A percentile compares a stretch with the other conserved stretches of the same genome.
Conservation (phyloP, 2,113 vertebrate species). For the Geothlypis trichas region DNA sequence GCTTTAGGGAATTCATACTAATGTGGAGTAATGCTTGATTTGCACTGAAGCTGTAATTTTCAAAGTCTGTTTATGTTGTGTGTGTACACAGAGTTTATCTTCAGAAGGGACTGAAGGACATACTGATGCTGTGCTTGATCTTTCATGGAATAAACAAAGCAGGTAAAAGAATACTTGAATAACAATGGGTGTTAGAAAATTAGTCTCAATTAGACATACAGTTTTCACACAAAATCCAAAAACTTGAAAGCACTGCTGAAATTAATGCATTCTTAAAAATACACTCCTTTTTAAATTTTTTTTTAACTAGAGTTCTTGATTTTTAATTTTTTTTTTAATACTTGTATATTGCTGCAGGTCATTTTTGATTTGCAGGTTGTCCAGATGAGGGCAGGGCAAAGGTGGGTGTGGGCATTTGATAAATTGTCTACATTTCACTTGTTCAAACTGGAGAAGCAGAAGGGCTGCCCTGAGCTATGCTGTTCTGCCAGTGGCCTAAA, state of each 20-base stretch:
- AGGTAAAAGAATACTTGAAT: constrained; percentile 72
- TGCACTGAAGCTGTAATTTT: not conserved
- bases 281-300: accelerated
- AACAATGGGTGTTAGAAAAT: not conserved
- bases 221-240: not conserved
- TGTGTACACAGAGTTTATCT: constrained; percentile 72
- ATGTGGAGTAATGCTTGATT: not conserved
- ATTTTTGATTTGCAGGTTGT: not conserved
- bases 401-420: not conserved
- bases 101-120: constrained; percentile 83
- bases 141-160: constrained; percentile 93
- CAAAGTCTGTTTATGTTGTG: not conserved
- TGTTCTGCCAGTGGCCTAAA: not conserved
- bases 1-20: not conserved
- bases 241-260: not conserved
- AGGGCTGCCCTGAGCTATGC: not conserved
- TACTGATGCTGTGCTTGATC: constrained; percentile 89
- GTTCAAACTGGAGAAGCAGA: not conserved
- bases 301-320: not conserved
- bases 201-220: not conserved
- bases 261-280: not conserved
- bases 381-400: not conserved
- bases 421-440: not conserved
- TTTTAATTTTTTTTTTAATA: not conserved
- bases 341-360: not conserved